Percentiles rank a stretch among this genome's conserved stretches.
Evolutionary conservation across 2,888 invertebrate species (phyloP).

Genomic region (Dynastes hyllus): DNA sequence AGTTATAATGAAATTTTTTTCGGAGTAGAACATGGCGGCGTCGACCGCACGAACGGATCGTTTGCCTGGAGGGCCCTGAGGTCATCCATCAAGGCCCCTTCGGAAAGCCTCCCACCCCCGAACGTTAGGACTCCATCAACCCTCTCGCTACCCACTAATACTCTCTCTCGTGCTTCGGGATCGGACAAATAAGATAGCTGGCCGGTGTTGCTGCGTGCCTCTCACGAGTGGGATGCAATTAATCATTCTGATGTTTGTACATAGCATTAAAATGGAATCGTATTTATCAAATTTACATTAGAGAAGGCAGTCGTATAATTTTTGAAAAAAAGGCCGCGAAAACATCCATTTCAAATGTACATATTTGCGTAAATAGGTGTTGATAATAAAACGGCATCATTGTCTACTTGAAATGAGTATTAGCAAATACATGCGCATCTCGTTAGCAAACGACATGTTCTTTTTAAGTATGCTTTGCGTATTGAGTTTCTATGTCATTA

Average conservation of each 20-base stretch:
- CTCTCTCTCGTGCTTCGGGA: conserved; percentile 50
- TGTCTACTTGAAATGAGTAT: conserved; percentile 25
- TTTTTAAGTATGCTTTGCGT: no score
- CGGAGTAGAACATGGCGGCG: conserved; percentile 52
- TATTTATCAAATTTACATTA: conserved; percentile 47
- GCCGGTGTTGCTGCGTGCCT: conserved; percentile 43
- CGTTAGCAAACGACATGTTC: no score
- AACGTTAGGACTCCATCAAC: conserved; percentile 42
- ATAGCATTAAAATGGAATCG: conserved; percentile 51
- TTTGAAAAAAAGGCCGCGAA: conserved; percentile 1
- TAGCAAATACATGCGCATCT: background rate
- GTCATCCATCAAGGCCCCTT: conserved; percentile 71
- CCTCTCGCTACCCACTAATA: conserved; percentile 43
- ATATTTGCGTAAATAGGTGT: conserved; percentile 9
- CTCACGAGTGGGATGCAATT: conserved; percentile 50
- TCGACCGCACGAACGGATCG: conserved; percentile 53
- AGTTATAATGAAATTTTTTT: conserved; percentile 63
- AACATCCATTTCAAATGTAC: conserved; percentile 18
- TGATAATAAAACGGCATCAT: conserved; percentile 2
- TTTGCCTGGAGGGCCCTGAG: conserved; percentile 65
- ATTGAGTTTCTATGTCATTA: no score
- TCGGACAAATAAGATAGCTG: conserved; percentile 53
- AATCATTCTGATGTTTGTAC: conserved; percentile 51
- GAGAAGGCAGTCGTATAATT: conserved; percentile 37
- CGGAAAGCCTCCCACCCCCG: conserved; percentile 56